Evolutionary conservation across 2,888 invertebrate genomes (phyloP).

Genomic region (Maniola hyperantus): DNA sequence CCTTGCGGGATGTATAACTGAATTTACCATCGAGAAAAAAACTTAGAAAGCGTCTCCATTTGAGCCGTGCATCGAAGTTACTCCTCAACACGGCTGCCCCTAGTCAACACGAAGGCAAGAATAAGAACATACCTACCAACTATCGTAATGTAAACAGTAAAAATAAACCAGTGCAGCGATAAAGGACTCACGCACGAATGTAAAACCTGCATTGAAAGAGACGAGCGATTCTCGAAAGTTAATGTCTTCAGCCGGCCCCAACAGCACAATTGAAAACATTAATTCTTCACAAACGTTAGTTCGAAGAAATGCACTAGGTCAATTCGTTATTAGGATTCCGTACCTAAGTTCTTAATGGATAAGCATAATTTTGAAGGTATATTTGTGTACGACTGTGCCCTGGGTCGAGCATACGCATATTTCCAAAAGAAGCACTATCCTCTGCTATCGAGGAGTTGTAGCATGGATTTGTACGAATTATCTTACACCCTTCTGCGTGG

Average conservation of each 20-base stretch:
- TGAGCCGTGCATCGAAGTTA: too few relatives aligned
- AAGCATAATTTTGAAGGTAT: too few relatives aligned
- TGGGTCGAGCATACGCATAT: too few relatives aligned
- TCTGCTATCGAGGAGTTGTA: too few relatives aligned
- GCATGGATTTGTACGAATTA: too few relatives aligned
- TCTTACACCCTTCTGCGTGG: too few relatives aligned
- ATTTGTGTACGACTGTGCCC: too few relatives aligned
- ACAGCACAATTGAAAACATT: conserved; percentile 17
- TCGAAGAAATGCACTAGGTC: conserved; percentile 24
- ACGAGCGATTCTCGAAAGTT: conserved; percentile 16
- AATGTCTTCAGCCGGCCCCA: conserved; percentile 3
- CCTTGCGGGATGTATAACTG: too few relatives aligned
- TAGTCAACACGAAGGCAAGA: neutral
- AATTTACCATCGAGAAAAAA: too few relatives aligned
- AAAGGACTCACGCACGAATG: neutral
- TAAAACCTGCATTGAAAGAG: conserved; percentile 6
- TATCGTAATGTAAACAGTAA: neutral
- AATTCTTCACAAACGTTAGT: conserved; percentile 20
- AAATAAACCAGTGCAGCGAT: neutral
- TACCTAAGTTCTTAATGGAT: neutral
- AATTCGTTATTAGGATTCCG: conserved; percentile 14
- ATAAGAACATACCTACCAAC: neutral
- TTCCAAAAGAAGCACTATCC: too few relatives aligned
- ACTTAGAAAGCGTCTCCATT: too few relatives aligned
- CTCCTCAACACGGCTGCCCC: too few relatives aligned